Evolutionary conservation across 2,797 vertebrate genomes (phyloP), one percentile per base, ranked within the genome.

Genomic region (Acanthornis magna): DNA sequence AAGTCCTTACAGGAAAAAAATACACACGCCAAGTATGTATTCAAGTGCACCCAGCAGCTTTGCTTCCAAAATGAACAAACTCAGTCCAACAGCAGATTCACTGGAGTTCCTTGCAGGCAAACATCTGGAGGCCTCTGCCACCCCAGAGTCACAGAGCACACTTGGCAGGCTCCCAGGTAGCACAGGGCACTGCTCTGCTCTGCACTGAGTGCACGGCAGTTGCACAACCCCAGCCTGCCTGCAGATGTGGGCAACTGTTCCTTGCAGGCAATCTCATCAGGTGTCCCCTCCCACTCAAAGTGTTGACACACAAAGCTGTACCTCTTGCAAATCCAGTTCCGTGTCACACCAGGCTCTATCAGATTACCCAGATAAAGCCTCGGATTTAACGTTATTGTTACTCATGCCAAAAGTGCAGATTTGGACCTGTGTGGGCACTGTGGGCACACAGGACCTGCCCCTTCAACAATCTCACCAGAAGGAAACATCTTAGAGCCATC

Each of bases 11-110:
- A 65, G 63, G 27, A 51, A 67, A 45, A 47, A 38, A 51, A 19
- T 0, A 13, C 13, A 2, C 0, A 5, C 18, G 21, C 3, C 51
- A 51, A 8, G 12, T 1, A 1, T 0, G 7, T 16, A 34, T 1
- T 36, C 22, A 9, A 30, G 71, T 1, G 80, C 25, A 36, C 17
- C 60, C 20, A 62, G 55, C 55, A 87, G 55, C 42, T 3, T 16
- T 18, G 43, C 26, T 57, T 27, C 47, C 3, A 1, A 12, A 29
- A 17, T 0, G 11, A 40, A 9, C 26, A 7, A 36, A 17, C 48
- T 47, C 61, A 8, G 29, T 0, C 23, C 55, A 42, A 45, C 48
- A 66, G 63, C 38, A 79, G 40, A 22, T 21, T 42, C 61, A 4
- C 65, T 26, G 7, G 19, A 72, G 25, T 2, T 7, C 51, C 53